These are phyloP conservation scores for Andricus curvator DNA, from an alignment of 2,888 invertebrate species.

Conservation along the genomic window DNA sequence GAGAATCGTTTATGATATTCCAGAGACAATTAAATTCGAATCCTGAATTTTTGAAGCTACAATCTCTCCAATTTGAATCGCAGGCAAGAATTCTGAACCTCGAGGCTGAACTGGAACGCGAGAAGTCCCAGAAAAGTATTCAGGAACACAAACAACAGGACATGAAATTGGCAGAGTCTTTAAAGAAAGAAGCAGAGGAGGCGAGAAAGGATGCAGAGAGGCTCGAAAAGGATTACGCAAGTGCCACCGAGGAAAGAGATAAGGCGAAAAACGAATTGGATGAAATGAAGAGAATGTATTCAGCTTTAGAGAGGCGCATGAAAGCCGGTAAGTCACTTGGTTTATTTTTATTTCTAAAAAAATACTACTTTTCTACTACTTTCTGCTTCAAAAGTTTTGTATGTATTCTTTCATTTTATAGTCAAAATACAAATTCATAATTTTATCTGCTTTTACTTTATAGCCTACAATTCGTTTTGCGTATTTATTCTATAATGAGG, in stretches of 20 bases:
- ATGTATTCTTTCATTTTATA: background rate
- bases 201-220: slow-evolving; percentile 89
- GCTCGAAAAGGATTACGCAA: slow-evolving; percentile 88
- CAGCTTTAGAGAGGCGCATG: slow-evolving; percentile 85
- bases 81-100: slow-evolving; percentile 88
- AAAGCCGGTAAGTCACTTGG: slow-evolving; percentile 69
- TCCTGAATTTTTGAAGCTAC: slow-evolving; percentile 46
- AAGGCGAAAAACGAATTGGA: slow-evolving; percentile 87
- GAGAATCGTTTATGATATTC: slow-evolving; percentile 42
- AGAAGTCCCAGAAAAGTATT: slow-evolving; percentile 78
- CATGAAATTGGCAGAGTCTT: slow-evolving; percentile 83
- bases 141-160: slow-evolving; percentile 79
- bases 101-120: slow-evolving; percentile 89
- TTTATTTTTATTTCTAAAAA: slow-evolving; percentile 17
- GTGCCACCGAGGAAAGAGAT: slow-evolving; percentile 88
- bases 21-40: slow-evolving; percentile 46
- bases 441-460: background rate
- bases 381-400: background rate
- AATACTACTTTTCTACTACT: background rate
- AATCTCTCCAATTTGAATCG: slow-evolving; percentile 47
- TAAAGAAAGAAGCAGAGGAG: slow-evolving; percentile 88
- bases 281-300: slow-evolving; percentile 88
- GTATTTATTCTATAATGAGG: background rate
- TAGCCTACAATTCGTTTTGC: background rate
- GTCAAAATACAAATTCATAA: background rate